Evolutionary conservation across 1,140 invertebrate species (phyloP), one percentile per base, ranked within the genome.

Genomic region (Pseudomyrmex pallidus): DNA sequence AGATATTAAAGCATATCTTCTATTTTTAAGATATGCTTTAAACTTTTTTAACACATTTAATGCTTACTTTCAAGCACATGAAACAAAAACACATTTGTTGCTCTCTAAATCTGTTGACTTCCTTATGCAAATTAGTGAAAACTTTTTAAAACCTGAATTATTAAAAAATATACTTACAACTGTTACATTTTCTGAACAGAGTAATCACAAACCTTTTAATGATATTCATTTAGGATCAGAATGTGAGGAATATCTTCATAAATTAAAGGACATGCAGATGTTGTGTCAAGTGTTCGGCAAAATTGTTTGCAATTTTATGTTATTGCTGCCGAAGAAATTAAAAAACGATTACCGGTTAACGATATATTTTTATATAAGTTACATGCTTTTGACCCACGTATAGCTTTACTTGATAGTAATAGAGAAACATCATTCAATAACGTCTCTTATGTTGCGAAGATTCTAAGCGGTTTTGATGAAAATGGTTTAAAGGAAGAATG

Each of bases 261-360:
- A 25, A 25, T 56, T 25, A 70, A 35, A 70, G 67, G 15, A 56
- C n/a, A 72, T 72, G 25, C 15, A 13, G 10, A 72, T 44, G 50
- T 17, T 9, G 7, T 57, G 0, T 2, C 15, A 72, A 57, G 0
- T 35, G 48, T 72, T 72, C 15, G n/a, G 44, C 1, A 67, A 20
- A 67, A 67, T 2, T 25, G 25, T 25, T 25, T 25, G 25, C 25
- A 25, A 25, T 25, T 2, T 25, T 25, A 25, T 25, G 2, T 25
- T 25, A 25, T 25, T 25, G 25, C 2, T 2, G 25, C 25, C 25
- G 2, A 25, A 25, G 25, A 25, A 25, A 25, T 25, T 25, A 25
- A 25, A 2, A 2, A 25, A 25, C 25, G 25, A 3, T 25, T 25
- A 25, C 64, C 64, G 0, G 10, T 68, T 4, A 0, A 52, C 9